Evolutionary conservation across 2,113 vertebrate genomes (phyloP).

Genomic region (Coryphaenoides rupestris): DNA sequence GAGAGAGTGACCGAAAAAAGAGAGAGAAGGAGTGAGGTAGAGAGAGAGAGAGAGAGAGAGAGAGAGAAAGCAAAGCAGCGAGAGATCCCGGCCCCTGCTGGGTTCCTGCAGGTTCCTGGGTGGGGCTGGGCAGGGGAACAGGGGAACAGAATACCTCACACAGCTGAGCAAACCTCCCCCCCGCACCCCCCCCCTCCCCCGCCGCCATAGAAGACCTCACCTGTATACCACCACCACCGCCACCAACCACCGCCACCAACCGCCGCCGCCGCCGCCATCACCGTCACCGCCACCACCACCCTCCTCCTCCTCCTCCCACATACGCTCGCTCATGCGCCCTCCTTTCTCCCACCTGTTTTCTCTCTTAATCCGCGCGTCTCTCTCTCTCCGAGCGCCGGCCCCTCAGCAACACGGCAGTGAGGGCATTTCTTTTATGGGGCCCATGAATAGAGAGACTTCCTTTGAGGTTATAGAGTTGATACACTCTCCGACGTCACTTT

Average conservation of each 20-base stretch:
- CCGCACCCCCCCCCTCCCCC: too few relatives aligned
- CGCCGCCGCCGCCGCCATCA: conserved; percentile 62
- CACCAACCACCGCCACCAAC: too few relatives aligned
- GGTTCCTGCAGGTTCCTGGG: conserved; percentile 69
- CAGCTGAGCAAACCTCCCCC: conserved; percentile 81
- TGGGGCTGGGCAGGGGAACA: conserved; percentile 38
- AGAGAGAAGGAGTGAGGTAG: conserved; percentile 37
- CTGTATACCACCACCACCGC: too few relatives aligned
- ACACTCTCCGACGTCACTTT: conserved; percentile 62
- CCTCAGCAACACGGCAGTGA: conserved; percentile 51
- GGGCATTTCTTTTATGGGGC: conserved; percentile 59
- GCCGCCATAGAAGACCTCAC: conserved; percentile 68
- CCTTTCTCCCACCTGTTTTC: conserved; percentile 65
- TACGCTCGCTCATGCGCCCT: conserved; percentile 34
- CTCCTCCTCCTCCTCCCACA: too few relatives aligned
- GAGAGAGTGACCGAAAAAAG: neutral
- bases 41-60: neutral
- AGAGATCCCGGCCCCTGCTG: conserved; percentile 59
- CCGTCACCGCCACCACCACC: conserved; percentile 66
- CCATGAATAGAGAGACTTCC: conserved; percentile 64
- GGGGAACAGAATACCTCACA: conserved; percentile 65
- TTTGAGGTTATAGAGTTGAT: conserved; percentile 69
- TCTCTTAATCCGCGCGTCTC: conserved; percentile 72
- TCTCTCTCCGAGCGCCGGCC: conserved; percentile 55
- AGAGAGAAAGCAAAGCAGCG: conserved; percentile 44